Conservation (phyloP, 2,797 vertebrate genomes). For the Mionectes olivaceus region DNA sequence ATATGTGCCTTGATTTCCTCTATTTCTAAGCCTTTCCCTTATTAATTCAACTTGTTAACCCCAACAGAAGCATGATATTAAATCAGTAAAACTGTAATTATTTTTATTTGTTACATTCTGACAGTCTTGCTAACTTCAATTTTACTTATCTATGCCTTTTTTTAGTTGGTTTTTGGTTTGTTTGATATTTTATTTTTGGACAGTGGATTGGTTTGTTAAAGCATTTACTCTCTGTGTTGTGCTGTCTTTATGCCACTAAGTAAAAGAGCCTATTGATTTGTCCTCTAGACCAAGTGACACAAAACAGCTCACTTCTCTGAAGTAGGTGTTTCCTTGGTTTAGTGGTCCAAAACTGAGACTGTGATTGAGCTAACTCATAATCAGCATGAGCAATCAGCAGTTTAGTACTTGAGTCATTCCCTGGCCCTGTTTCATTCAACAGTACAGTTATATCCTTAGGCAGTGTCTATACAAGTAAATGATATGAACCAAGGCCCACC, state of each 20-base stretch:
- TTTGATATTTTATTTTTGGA: neutral
- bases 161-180: neutral
- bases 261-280: neutral
- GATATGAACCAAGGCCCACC: neutral
- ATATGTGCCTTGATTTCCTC: neutral
- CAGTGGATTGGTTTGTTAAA: neutral
- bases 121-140: neutral
- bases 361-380: slow-evolving; percentile 14
- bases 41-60: neutral
- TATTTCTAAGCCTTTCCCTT: neutral
- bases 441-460: slow-evolving; percentile 39
- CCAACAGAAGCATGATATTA: neutral
- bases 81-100: neutral
- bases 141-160: neutral
- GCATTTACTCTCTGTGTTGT: neutral
- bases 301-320: neutral
- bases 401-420: slow-evolving; percentile 45
- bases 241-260: neutral
- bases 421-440: slow-evolving; percentile 18
- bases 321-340: neutral
- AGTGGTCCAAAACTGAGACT: neutral
- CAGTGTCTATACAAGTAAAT: slow-evolving; percentile 39
- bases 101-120: neutral
- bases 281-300: neutral
- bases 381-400: slow-evolving; percentile 36